These are phyloP conservation scores for Pipa parva DNA, from an alignment of 2,113 vertebrate species.

Conservation along the genomic window DNA sequence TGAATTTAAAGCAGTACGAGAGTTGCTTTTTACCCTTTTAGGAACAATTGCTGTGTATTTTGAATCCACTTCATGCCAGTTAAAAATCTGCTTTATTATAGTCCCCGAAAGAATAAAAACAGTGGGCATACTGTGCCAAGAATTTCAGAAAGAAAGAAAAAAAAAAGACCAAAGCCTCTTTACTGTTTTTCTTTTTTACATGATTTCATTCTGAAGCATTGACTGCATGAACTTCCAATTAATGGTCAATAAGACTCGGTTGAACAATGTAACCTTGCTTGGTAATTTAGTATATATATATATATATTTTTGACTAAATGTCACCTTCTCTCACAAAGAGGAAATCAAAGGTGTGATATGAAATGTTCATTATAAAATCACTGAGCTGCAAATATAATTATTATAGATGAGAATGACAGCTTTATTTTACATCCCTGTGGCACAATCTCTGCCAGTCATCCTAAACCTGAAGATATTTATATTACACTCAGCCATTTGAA, in stretches of 20 bases:
- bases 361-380: conserved; percentile 38
- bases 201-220: conserved; percentile 11
- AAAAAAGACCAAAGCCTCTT: not conserved
- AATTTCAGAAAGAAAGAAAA: too few relatives aligned
- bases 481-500: conserved; percentile 21
- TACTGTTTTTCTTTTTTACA: not conserved
- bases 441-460: conserved; percentile 27
- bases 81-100: too few relatives aligned
- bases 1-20: too few relatives aligned
- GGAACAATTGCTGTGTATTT: too few relatives aligned
- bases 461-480: conserved; percentile 28
- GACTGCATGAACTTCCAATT: not conserved
- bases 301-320: conserved; percentile 6
- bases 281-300: conserved; percentile 9
- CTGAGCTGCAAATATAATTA: conserved; percentile 40
- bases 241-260: conserved; percentile 30
- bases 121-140: too few relatives aligned
- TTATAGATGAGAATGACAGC: conserved; percentile 38
- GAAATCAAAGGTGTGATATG: conserved; percentile 31
- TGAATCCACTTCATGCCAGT: too few relatives aligned
- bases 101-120: too few relatives aligned
- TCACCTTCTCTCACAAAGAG: conserved; percentile 21
- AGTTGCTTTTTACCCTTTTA: too few relatives aligned
- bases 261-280: conserved; percentile 25
- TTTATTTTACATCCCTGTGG: conserved; percentile 35